phyloP scores from a whole-genome alignment of 2,888 invertebrate species.

The Philonicus albiceps region DNA sequence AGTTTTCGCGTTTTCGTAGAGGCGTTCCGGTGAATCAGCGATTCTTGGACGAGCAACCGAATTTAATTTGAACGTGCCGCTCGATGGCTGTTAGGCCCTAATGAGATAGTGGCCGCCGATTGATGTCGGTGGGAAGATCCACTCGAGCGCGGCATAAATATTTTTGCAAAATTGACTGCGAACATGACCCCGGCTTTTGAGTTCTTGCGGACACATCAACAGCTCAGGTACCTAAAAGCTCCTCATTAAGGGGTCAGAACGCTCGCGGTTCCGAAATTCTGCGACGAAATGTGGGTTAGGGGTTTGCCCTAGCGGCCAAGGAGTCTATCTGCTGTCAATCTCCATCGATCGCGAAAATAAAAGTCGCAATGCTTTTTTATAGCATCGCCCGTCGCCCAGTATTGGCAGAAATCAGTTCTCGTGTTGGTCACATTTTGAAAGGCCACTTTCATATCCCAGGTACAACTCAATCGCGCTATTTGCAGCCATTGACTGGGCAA shows the following conservation, averaged over 20 bases:
- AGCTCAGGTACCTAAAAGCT: background rate
- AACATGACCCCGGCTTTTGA: background rate
- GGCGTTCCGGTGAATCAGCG: conserved; percentile 6
- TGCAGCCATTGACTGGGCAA: conserved; percentile 20
- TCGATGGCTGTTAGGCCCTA: conserved; percentile 7
- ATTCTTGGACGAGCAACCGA: background rate
- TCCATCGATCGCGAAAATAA: background rate
- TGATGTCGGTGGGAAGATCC: conserved; percentile 24
- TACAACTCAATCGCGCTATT: conserved; percentile 13
- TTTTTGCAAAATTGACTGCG: background rate
- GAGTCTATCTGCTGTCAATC: background rate
- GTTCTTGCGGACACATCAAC: background rate
- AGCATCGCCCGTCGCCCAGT: background rate
- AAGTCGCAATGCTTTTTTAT: background rate
- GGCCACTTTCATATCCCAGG: conserved; percentile 13
- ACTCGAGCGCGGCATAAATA: background rate
- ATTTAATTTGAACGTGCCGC: conserved; percentile 9
- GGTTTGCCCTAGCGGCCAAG: background rate
- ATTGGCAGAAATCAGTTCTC: background rate
- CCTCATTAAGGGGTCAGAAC: background rate
- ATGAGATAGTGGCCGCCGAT: background rate
- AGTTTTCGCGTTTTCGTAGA: background rate
- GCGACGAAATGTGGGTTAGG: background rate
- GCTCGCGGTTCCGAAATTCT: background rate
- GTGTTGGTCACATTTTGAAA: background rate